Conservation (phyloP, 2,888 invertebrate genomes). For the Polydrusus pterygomalis region DNA sequence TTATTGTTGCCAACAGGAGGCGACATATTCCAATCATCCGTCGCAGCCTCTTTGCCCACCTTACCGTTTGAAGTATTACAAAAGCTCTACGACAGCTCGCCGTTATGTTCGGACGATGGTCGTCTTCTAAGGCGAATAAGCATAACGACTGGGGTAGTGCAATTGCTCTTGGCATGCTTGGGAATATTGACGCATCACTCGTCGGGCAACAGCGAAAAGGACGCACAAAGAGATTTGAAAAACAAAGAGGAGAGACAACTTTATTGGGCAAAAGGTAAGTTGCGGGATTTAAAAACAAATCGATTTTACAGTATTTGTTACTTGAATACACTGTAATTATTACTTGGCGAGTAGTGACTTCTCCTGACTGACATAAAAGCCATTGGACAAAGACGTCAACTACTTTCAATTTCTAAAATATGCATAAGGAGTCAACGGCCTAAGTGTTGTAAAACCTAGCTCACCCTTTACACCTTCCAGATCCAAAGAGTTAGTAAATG, state of each 20-base stretch:
- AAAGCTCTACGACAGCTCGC: constrained; percentile 84
- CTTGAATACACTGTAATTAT: no score
- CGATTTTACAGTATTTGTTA: no score
- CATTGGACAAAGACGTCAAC: no score
- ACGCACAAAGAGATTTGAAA: constrained; percentile 64
- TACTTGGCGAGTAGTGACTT: no score
- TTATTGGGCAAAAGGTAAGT: constrained; percentile 94
- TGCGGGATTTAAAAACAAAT: no score
- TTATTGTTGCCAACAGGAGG: constrained; percentile 69
- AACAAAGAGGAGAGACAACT: constrained; percentile 75
- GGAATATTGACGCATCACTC: constrained; percentile 91
- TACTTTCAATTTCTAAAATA: no score
- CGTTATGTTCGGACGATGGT: constrained; percentile 85
- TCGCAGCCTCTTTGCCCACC: constrained; percentile 81
- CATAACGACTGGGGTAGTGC: constrained; percentile 88
- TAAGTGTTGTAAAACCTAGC: no score
- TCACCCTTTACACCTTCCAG: no score
- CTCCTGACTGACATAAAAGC: no score
- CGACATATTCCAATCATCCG: constrained; percentile 82
- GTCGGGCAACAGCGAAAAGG: constrained; percentile 70
- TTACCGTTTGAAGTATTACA: constrained; percentile 88
- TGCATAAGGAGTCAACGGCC: no score
- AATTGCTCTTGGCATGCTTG: constrained; percentile 89
- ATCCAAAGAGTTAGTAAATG: no score
- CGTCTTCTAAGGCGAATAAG: constrained; percentile 84